Evolutionary conservation across 2,797 vertebrate genomes (phyloP).

Genomic region (Semaprochilodus insignis): DNA sequence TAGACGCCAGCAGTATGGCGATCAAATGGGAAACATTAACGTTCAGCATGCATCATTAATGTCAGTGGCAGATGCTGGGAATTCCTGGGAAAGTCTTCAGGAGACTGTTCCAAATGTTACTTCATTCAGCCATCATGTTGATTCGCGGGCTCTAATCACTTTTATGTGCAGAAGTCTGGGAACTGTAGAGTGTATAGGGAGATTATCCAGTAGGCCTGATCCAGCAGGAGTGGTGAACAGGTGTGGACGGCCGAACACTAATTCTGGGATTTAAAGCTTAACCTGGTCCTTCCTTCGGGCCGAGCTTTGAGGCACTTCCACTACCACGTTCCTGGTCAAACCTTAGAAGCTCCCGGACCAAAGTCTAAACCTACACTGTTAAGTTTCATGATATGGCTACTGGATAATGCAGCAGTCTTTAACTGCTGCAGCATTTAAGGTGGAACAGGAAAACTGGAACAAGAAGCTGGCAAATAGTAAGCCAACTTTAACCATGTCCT

Average conservation of each 20-base stretch:
- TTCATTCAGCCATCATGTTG: background rate
- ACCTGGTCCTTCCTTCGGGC: background rate
- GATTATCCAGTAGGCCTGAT: conserved; percentile 19
- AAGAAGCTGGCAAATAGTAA: too few species aligned
- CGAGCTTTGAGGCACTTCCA: background rate
- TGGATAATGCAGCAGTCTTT: too few species aligned
- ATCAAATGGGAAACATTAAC: background rate
- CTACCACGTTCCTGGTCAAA: background rate
- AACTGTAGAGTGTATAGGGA: conserved; percentile 10
- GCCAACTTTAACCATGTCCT: too few species aligned
- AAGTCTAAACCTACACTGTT: background rate
- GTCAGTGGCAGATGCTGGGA: background rate
- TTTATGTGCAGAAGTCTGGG: background rate
- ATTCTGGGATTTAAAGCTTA: conserved; percentile 38
- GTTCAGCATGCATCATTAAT: background rate
- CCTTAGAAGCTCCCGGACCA: background rate
- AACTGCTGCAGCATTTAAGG: too few species aligned
- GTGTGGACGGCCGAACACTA: conserved; percentile 16
- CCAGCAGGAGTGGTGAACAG: conserved; percentile 12
- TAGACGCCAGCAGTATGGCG: background rate
- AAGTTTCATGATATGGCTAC: too few species aligned
- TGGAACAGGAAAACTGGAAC: too few species aligned
- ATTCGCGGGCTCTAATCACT: background rate
- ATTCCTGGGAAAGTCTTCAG: background rate
- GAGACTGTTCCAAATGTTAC: background rate